Evolutionary conservation across 2,113 vertebrate genomes (phyloP).

Genomic region (Menidia beryllina): DNA sequence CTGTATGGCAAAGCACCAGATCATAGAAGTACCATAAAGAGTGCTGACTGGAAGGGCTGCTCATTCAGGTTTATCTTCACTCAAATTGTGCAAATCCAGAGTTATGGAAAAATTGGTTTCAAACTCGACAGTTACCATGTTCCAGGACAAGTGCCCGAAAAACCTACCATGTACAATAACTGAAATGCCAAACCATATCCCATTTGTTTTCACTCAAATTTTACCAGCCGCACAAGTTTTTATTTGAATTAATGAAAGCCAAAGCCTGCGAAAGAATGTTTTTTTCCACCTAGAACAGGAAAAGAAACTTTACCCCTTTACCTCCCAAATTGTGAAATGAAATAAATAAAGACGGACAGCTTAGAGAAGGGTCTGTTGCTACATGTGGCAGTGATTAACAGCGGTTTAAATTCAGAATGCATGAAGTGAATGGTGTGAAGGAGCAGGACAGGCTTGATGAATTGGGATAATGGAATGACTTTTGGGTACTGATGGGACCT

Average conservation of each 20-base stretch:
- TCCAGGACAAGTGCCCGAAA: constrained; percentile 71
- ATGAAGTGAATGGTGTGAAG: constrained; percentile 38
- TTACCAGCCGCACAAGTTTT: constrained; percentile 72
- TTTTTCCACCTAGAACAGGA: constrained; percentile 71
- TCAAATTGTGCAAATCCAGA: constrained; percentile 54
- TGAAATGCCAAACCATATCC: constrained; percentile 77
- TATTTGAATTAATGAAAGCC: constrained; percentile 72
- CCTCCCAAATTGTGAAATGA: constrained; percentile 67
- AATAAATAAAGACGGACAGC: constrained; percentile 59
- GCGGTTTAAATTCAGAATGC: constrained; percentile 46
- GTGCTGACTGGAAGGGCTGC: neutral
- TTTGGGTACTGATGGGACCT: constrained; percentile 29
- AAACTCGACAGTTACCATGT: constrained; percentile 80
- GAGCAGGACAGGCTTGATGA: constrained; percentile 29
- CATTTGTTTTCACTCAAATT: constrained; percentile 64
- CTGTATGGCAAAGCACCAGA: constrained; percentile 1
- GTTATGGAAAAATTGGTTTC: constrained; percentile 57
- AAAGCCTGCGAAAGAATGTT: constrained; percentile 55
- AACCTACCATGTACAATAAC: constrained; percentile 75
- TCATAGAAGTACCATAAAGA: constrained; percentile 36
- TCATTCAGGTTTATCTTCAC: constrained; percentile 45
- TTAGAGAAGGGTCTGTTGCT: constrained; percentile 39
- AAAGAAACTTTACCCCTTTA: constrained; percentile 63
- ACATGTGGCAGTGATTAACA: constrained; percentile 70
- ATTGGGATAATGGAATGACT: constrained; percentile 34